These are phyloP conservation scores for Hypsopygia costalis DNA, from an alignment of 2,888 invertebrate genomes.

Conservation along the genomic window DNA sequence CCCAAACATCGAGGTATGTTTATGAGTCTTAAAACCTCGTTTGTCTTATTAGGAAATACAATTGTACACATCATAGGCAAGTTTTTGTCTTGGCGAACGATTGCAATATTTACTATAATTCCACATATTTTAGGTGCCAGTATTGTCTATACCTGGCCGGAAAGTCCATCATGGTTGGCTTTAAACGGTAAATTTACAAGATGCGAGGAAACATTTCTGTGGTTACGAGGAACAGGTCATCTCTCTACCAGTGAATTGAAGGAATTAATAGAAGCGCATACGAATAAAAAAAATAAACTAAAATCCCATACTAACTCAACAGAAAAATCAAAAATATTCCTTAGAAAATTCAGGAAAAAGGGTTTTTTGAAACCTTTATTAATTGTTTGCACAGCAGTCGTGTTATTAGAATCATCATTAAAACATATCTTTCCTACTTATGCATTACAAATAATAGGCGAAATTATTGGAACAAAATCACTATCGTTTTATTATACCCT, in stretches of 20 bases:
- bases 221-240: constrained; percentile 56
- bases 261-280: constrained; percentile 26
- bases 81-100: constrained; percentile 28
- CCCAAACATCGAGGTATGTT: constrained; percentile 30
- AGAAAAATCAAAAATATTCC: neutral
- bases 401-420: constrained; percentile 31
- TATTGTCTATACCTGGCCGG: neutral
- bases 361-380: constrained; percentile 28
- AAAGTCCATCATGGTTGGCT: constrained; percentile 1
- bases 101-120: constrained; percentile 38
- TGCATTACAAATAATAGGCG: constrained; percentile 32
- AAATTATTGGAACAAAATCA: constrained; percentile 21
- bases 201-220: constrained; percentile 67
- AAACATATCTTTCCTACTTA: constrained; percentile 37
- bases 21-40: constrained; percentile 25
- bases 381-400: constrained; percentile 22
- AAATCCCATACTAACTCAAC: neutral
- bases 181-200: constrained; percentile 27
- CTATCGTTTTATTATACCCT: constrained; percentile 30
- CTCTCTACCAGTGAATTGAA: constrained; percentile 23
- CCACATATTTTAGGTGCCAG: neutral
- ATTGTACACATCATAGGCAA: constrained; percentile 25
- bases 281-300: constrained; percentile 8
- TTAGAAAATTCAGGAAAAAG: constrained; percentile 18
- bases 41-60: constrained; percentile 19